Conservation (phyloP, 2,888 invertebrate genomes). For the Xestia xanthographa region DNA sequence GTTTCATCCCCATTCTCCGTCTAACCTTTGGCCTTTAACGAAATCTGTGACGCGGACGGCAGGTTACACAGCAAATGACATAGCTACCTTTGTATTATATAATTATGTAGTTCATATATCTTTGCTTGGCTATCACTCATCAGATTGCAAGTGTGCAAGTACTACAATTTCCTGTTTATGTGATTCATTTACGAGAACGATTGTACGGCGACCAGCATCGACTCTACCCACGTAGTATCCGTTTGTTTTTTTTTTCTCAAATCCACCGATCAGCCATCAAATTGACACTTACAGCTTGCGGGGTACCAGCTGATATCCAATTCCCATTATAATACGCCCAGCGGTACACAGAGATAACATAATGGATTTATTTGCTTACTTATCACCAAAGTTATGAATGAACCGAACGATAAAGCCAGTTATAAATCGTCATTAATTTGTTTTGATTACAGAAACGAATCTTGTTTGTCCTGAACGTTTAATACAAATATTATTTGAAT, state of each 20-base stretch:
- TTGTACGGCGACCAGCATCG: conserved; percentile 14
- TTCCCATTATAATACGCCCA: conserved; percentile 53
- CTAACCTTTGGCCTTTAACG: conserved; percentile 24
- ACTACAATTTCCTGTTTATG: conserved; percentile 29
- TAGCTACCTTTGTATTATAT: not conserved
- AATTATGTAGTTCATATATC: not conserved
- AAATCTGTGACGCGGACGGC: conserved; percentile 16
- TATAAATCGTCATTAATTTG: conserved; percentile 68
- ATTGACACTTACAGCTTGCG: conserved; percentile 50
- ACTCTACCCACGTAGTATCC: conserved; percentile 22
- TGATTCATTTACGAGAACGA: conserved; percentile 28
- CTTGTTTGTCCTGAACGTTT: conserved; percentile 60
- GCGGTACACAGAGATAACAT: conserved; percentile 64
- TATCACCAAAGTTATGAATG: conserved; percentile 69
- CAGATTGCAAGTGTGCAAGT: conserved; percentile 2
- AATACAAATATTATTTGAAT: conserved; percentile 60
- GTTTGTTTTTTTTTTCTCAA: conserved; percentile 32
- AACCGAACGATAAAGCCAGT: conserved; percentile 61
- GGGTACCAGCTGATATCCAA: conserved; percentile 55
- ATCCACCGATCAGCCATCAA: conserved; percentile 32
- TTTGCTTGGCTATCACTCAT: not conserved
- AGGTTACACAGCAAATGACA: conserved; percentile 10
- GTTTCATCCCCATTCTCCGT: conserved; percentile 20
- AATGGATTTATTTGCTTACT: conserved; percentile 69
- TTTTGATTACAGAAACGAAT: conserved; percentile 65